Percentiles rank a stretch among this genome's conserved stretches.
phyloP scores from a whole-genome alignment of 2,113 vertebrate species.

The Triplophysa tibetana region DNA sequence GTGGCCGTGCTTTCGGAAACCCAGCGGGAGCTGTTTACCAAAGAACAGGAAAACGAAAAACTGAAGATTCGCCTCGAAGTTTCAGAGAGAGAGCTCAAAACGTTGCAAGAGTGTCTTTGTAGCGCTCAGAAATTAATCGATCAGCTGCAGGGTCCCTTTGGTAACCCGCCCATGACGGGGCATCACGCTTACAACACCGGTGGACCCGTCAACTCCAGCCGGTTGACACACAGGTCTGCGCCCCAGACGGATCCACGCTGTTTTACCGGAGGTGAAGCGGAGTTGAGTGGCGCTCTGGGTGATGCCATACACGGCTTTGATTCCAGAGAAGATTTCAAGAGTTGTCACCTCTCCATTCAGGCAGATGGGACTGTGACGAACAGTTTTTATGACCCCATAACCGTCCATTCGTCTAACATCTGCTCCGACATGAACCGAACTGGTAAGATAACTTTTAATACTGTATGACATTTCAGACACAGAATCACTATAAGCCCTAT shows the following conservation, averaged over 20 bases:
- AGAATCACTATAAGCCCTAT: too few species aligned
- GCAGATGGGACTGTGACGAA: constrained; percentile 78
- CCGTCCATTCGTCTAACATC: constrained; percentile 62
- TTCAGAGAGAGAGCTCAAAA: constrained; percentile 76
- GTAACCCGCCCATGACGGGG: constrained; percentile 50
- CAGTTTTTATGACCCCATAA: constrained; percentile 70
- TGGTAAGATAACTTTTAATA: constrained; percentile 27
- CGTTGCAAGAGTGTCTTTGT: constrained; percentile 75
- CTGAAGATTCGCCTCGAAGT: constrained; percentile 76
- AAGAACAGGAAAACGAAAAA: constrained; percentile 76
- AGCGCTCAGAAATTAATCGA: constrained; percentile 79
- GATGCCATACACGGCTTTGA: constrained; percentile 75
- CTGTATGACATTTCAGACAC: neutral
- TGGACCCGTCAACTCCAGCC: constrained; percentile 62
- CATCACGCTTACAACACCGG: constrained; percentile 69
- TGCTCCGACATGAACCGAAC: constrained; percentile 66
- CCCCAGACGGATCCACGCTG: constrained; percentile 59
- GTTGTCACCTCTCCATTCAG: constrained; percentile 79
- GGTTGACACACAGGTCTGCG: constrained; percentile 63
- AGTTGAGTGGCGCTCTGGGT: constrained; percentile 68
- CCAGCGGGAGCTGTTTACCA: constrained; percentile 71
- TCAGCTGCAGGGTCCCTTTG: constrained; percentile 75
- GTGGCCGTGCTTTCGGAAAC: constrained; percentile 75
- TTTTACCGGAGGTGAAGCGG: constrained; percentile 65
- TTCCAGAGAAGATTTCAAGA: constrained; percentile 75